Base-by-base conservation (phyloP, 1,140 invertebrate species). In the Atta cephalotes region DNA sequence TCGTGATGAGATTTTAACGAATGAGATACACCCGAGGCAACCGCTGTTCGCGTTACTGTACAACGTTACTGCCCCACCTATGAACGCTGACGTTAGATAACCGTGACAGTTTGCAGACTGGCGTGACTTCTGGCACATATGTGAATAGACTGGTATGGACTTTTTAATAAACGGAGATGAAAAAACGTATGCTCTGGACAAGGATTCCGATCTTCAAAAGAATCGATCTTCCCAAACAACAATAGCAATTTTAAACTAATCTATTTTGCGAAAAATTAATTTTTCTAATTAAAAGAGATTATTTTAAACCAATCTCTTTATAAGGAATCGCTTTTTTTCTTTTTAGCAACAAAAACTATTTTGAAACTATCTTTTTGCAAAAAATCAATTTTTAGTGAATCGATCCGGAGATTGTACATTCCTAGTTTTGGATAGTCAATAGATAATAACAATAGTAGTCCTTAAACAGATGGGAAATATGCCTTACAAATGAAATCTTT, bases 31-130 rank as follows among this genome's bases (percentile, higher is more conserved):
- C 12, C 14, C 65, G 51, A 16, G n/a, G 39, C 65, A 70, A 60
- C 10, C 1, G 25, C 16, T 71, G 60, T 16, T 35, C 60, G 7
- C 18, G 25, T 76, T 78, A 85, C 84, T 79, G 76, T 35, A 60
- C 45, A 51, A 81, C 39, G 53, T 80, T 80, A 14, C 9, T 39
- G 76, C 74, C 77, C 62, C 70, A 86, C 85, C 74, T 68, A 86
- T 25, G 6, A 14, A 18, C 39, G 77, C 25, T 81, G 77, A 70
- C 65, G 76, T 80, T 85, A 85, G 82, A 85, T 85, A 85, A 85
- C 74, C 28, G 82, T 85, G 82, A 85, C 60, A 31, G n/a, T 78
- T 66, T 56, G 31, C 72, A 66, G 82, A 78, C 72, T 45, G 56
- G 39, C 18, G 45, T n/a, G 82, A 66, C 39, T 86, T 86, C 76